Evolutionary conservation across 2,113 vertebrate species (phyloP), one percentile per base, ranked within the genome.

Genomic region (Sinocyclocheilus maitianheensis): DNA sequence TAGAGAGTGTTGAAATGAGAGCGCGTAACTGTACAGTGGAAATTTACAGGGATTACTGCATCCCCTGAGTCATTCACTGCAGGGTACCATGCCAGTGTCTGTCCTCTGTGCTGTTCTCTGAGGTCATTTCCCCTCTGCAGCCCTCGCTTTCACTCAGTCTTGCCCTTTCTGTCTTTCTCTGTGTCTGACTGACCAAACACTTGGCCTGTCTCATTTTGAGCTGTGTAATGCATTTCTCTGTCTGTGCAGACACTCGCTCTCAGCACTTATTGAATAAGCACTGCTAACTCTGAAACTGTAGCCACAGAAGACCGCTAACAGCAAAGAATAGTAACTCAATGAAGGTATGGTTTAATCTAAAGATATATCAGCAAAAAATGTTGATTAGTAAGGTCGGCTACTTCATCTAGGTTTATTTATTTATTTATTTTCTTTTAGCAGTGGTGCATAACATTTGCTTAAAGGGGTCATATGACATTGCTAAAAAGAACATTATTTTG

Each of bases 21-120:
- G 9, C 3, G 30, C 0, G n/a, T 14, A 63, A 63, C 75, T 18
- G 75, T 22, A 71, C 12, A 72, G 69, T 80, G 79, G 79, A 81
- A 81, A 81, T 30, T 26, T 67, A 51, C 63, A 62, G 85, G 78
- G 60, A 79, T 78, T 74, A 77, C 74, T 26, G n/a, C n/a, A 0
- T 40, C 14, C 46, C 37, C 40, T 84, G 81, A 89, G 69, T 88
- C 86, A 86, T 60, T 86, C 86, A 55, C 67, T 78, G 69, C 40
- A 72, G 76, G 74, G 14, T 75, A n/a, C 40, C 77, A n/a, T 77
- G 84, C 48, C 46, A 85, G 48, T 18, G 55, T 51, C 69, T 67
- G 72, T 63, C 83, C 48, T 46, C 81, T 72, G 22, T 74, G 55
- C 58, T 12, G 51, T 63, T 74, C 74, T 78, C 40, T 58, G 22